Evolutionary conservation across 1,140 invertebrate species (phyloP), one percentile per base, ranked within the genome.

Genomic region (Ceratosolen fusciceps): DNA sequence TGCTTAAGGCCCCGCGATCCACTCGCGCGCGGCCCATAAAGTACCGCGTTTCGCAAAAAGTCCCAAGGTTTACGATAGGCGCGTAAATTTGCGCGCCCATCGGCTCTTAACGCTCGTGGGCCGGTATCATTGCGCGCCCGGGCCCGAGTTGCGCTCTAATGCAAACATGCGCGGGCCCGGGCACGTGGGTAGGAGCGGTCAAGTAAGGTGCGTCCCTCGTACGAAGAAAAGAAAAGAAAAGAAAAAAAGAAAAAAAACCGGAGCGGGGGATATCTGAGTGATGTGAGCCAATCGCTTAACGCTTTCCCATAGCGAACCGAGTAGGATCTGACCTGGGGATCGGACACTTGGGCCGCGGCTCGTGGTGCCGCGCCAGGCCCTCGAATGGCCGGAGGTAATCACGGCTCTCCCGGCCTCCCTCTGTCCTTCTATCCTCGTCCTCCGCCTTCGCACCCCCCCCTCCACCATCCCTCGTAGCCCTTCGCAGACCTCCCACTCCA

Each of bases 271-370:
- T n/a, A n/a, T 88, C 84, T 87, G 88, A 88, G 86, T 88, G 89
- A 89, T 90, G 89, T 90, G 89, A 90, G 89, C 88, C 88, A 86
- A 90, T 89, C 89, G 88, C 89, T 90, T 89, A 90, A 84, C 84
- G 83, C 87, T 89, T 90, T 90, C 88, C 88, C 88, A 90, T 89
- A 88, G 88, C 84, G 85, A 86, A 26, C 19, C 37, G 86, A n/a
- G 70, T 58, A 14, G 85, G 86, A 89, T 89, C 88, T 90, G 89
- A 90, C 88, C 88, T 85, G 88, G 84, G 88, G 89, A 89, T 83
- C 86, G 84, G 83, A 62, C 82, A 52, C 68, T 47, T 52, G 24
- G 83, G 82, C 67, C 75, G 73, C 71, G 80, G 60, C 31, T 37
- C 39, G 70, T 34, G 43, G 68, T 52, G 47, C 24, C 26, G 24